Evolutionary conservation across 1,140 invertebrate genomes (phyloP), one percentile per base, ranked within the genome.

Genomic region (Lethrus apterus): DNA sequence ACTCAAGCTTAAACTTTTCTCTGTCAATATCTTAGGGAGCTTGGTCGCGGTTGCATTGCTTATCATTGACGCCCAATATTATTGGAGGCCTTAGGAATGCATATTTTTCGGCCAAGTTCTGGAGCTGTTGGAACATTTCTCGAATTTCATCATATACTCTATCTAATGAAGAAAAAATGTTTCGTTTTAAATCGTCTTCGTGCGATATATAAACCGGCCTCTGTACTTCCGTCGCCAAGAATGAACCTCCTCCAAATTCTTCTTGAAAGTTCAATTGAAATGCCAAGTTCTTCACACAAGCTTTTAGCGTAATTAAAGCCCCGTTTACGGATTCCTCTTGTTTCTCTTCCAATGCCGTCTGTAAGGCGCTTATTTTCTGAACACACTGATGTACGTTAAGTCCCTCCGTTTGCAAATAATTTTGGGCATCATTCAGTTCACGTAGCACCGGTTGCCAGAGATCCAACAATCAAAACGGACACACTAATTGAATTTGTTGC

Each of bases 341-440:
- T 33, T 33, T 33, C 31, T 14, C 31, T 33, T 8, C 13, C 31
- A 33, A 13, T 13, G 9, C 13, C 31, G 13, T 33, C 31, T 33
- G 31, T 13, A 33, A 33, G 13, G 31, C 5, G 13, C 13, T 38
- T 38, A 38, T 8, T 38, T 17, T 38, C 35, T 38, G 35, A 17
- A 17, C 19, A 17, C 31, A 33, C 14, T 8, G 14, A 7, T 8
- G 5, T 33, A 33, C 19, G 35, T 38, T 13, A 20, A 20, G 7
- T 7, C 35, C 14, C 35, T 38, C 19, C 19, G 9, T 38, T 56
- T 35, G 19, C 35, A 49, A 40, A 34, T 46, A 38, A 15, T 46
- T 42, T 52, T 50, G 36, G 5, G 46, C 46, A 48, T 52, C 46
- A 46, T 52, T 52, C 2, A 52, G 33, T 46, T 51, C 41, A 26